Percentiles rank a stretch among this genome's conserved stretches.
Conservation (phyloP, 2,113 vertebrate species). For the Gorsachius goisagi region DNA sequence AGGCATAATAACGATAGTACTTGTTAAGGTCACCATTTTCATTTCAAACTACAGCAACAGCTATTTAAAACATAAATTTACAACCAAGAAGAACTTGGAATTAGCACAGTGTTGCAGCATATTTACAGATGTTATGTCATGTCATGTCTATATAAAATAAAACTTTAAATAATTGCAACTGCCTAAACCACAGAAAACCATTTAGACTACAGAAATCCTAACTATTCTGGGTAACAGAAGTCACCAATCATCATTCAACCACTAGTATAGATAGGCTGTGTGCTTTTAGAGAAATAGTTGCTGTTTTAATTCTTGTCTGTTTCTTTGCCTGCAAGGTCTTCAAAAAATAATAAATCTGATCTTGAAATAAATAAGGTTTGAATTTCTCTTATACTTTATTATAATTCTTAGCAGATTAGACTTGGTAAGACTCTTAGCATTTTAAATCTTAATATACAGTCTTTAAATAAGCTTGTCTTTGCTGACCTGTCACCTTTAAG, state of each 20-base stretch:
- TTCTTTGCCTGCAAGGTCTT: constrained; percentile 18
- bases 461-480: constrained; percentile 72
- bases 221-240: background rate
- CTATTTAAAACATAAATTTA: background rate
- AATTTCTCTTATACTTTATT: constrained; percentile 67
- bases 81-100: background rate
- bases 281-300: background rate
- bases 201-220: background rate
- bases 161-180: background rate
- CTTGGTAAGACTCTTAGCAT: constrained; percentile 67
- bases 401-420: constrained; percentile 71
- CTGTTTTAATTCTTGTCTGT: constrained; percentile 18
- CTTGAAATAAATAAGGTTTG: constrained; percentile 65
- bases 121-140: background rate
- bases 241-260: background rate
- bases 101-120: background rate
- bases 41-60: background rate
- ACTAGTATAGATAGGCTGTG: background rate
- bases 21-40: constrained; percentile 21
- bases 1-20: background rate
- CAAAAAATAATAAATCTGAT: constrained; percentile 52
- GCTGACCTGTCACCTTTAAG: constrained; percentile 73
- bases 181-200: background rate
- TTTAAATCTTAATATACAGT: constrained; percentile 63
- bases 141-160: background rate